phyloP scores from a whole-genome alignment of 2,797 vertebrate species.

The Coranthus polyacanthus region DNA sequence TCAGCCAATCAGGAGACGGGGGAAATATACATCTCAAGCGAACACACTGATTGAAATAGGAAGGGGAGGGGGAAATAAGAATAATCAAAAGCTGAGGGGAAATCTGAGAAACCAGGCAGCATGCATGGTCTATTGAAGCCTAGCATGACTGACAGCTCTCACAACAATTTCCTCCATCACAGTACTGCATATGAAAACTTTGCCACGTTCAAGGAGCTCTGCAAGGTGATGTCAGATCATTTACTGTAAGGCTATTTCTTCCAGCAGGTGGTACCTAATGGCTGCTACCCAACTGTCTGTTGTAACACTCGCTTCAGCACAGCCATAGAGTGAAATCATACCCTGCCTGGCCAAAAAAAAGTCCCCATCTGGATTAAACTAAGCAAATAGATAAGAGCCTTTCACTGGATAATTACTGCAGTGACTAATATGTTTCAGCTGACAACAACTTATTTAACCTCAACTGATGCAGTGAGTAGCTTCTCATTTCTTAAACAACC shows the following conservation, averaged over 20 bases:
- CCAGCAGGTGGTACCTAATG: conserved; percentile 13
- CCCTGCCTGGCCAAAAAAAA: too few relatives aligned
- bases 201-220: conserved; percentile 16
- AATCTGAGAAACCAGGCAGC: conserved; percentile 29
- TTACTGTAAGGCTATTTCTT: conserved; percentile 24
- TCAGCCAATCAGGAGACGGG: conserved; percentile 29
- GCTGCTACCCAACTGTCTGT: neutral
- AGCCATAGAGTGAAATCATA: neutral
- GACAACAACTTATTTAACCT: too few relatives aligned
- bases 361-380: too few relatives aligned
- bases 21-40: conserved; percentile 30
- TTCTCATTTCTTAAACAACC: too few relatives aligned
- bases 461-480: too few relatives aligned
- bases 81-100: conserved; percentile 41
- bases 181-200: conserved; percentile 12
- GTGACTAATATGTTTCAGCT: too few relatives aligned
- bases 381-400: too few relatives aligned
- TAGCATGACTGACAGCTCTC: conserved; percentile 37
- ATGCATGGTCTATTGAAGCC: conserved; percentile 8
- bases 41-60: conserved; percentile 37
- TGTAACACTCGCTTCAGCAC: conserved; percentile 1
- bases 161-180: conserved; percentile 29
- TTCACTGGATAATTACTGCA: too few relatives aligned
- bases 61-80: conserved; percentile 17
- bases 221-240: conserved; percentile 27